Percentiles rank a stretch among this genome's conserved stretches.
phyloP scores from a whole-genome alignment of 2,888 invertebrate species.

The Drosophila koepferae region DNA sequence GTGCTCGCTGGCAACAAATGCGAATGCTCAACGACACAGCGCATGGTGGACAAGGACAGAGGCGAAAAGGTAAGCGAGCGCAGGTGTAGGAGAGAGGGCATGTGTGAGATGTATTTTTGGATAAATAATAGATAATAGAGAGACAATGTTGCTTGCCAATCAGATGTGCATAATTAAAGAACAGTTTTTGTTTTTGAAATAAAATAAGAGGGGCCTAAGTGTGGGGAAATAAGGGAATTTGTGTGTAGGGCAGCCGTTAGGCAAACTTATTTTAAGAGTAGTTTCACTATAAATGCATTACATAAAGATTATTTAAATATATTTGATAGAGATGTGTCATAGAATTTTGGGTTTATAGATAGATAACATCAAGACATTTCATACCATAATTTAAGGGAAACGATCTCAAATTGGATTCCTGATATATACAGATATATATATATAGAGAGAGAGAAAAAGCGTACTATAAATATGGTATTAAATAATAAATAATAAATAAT shows the following conservation, averaged over 20 bases:
- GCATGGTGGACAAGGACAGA: slow-evolving; percentile 91
- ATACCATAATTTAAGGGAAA: no score
- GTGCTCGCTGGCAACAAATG: slow-evolving; percentile 95
- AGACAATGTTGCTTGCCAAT: background rate
- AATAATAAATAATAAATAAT: no score
- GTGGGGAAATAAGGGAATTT: background rate
- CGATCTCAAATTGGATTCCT: no score
- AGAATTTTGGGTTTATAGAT: no score
- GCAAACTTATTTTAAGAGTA: no score
- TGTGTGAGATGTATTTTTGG: background rate
- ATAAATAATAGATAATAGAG: background rate
- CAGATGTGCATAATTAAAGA: background rate
- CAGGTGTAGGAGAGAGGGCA: background rate
- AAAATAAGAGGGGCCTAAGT: background rate
- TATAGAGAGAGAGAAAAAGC: no score
- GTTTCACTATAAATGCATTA: no score
- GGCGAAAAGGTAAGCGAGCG: slow-evolving; percentile 89
- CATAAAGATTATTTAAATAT: no score
- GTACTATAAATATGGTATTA: no score
- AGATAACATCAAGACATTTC: no score
- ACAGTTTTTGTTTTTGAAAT: background rate
- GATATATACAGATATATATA: no score
- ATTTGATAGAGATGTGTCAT: no score
- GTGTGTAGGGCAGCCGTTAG: background rate
- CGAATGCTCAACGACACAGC: slow-evolving; percentile 90